These are phyloP conservation scores for Apamea epomidion DNA, from an alignment of 2,888 invertebrate genomes.

Conservation along the genomic window DNA sequence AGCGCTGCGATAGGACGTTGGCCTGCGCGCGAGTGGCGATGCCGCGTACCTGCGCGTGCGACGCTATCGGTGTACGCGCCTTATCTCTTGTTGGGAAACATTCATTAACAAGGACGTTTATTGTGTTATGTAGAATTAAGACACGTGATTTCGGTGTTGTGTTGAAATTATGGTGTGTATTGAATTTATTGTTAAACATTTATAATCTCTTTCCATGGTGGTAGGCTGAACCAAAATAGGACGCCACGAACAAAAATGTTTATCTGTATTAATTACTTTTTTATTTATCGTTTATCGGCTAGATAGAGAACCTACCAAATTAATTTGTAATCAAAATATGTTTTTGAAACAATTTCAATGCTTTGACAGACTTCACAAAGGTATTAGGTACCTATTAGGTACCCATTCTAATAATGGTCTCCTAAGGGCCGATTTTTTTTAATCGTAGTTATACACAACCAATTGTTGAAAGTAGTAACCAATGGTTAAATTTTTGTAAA, in stretches of 20 bases:
- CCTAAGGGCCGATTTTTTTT: too few species aligned
- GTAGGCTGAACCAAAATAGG: background rate
- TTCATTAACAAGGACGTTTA: constrained; percentile 64
- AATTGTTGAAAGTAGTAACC: too few species aligned
- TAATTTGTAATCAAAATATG: background rate
- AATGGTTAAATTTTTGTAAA: too few species aligned
- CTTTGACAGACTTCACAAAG: background rate
- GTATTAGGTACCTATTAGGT: too few species aligned
- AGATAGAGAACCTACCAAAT: constrained; percentile 4
- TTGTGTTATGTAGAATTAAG: constrained; percentile 57
- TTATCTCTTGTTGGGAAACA: constrained; percentile 68
- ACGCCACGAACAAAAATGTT: background rate
- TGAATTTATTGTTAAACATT: constrained; percentile 13
- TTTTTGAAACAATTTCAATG: constrained; percentile 5
- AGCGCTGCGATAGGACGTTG: constrained; percentile 65
- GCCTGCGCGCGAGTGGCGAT: constrained; percentile 58
- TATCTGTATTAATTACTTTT: background rate
- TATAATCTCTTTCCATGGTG: background rate
- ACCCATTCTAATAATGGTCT: background rate
- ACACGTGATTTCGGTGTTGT: constrained; percentile 54
- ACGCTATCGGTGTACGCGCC: constrained; percentile 66
- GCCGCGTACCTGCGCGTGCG: constrained; percentile 58
- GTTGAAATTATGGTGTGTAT: constrained; percentile 47
- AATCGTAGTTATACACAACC: too few species aligned
- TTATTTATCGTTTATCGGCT: constrained; percentile 24